These are phyloP conservation scores for Latrodectus geometricus DNA, from an alignment of 1,140 invertebrate species.

Conservation along the genomic window DNA sequence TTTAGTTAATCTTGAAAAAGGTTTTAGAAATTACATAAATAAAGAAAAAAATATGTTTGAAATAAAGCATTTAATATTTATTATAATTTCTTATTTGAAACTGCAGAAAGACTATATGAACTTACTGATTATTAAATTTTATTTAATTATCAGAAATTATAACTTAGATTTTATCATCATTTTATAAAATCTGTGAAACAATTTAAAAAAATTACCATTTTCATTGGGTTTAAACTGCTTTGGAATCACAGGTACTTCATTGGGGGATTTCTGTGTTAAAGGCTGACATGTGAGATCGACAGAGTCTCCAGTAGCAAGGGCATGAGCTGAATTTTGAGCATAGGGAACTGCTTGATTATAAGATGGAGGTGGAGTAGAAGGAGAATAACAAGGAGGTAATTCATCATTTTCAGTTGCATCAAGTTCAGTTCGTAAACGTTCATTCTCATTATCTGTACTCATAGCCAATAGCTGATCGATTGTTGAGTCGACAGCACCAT, in stretches of 20 bases:
- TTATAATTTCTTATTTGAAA: too few relatives aligned
- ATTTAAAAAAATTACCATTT: neutral
- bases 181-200: neutral
- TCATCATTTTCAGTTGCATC: conserved; percentile 64
- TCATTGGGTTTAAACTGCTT: neutral
- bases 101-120: too few relatives aligned
- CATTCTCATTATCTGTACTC: conserved; percentile 88
- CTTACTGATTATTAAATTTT: too few relatives aligned
- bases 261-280: neutral
- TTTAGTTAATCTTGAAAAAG: too few relatives aligned
- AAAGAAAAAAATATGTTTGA: too few relatives aligned
- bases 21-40: too few relatives aligned
- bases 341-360: conserved; percentile 67
- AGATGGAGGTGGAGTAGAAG: conserved; percentile 66
- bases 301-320: neutral
- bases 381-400: conserved; percentile 63
- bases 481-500: conserved; percentile 86
- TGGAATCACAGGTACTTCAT: neutral
- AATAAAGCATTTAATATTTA: too few relatives aligned
- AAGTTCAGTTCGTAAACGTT: conserved; percentile 70
- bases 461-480: conserved; percentile 91
- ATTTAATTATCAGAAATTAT: too few relatives aligned
- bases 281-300: neutral
- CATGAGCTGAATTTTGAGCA: conserved; percentile 59
- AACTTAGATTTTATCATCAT: too few relatives aligned